Conservation (phyloP, 2,797 vertebrate species). For the Pteropus rufus region DNA sequence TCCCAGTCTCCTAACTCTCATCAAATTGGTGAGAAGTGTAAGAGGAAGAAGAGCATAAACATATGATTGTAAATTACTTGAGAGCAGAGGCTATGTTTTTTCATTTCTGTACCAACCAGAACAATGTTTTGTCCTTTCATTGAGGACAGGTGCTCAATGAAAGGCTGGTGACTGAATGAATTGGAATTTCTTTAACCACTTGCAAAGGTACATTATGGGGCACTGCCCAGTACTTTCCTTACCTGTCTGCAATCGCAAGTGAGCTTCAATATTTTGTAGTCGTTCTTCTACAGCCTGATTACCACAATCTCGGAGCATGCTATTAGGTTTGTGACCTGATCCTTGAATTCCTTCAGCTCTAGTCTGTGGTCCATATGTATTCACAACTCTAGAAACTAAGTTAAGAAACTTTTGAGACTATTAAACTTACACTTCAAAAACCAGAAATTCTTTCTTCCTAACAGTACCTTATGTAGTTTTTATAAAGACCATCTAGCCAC, state of each 20-base stretch:
- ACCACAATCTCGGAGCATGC: conserved; percentile 86
- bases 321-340: conserved; percentile 81
- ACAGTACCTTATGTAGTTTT: conserved; percentile 21
- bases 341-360: conserved; percentile 84
- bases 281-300: conserved; percentile 94
- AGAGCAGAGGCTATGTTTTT: background rate
- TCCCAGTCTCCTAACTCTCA: background rate
- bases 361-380: conserved; percentile 96
- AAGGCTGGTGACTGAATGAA: background rate
- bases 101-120: background rate
- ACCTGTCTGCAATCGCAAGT: conserved; percentile 93
- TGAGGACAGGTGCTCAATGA: background rate
- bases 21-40: background rate
- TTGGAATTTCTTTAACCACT: background rate
- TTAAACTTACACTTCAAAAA: conserved; percentile 47
- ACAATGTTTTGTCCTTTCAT: background rate
- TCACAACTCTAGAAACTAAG: conserved; percentile 95
- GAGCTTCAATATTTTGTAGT: conserved; percentile 94
- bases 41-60: background rate
- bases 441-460: background rate
- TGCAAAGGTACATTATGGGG: background rate
- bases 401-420: conserved; percentile 56
- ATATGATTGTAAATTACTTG: background rate
- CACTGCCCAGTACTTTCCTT: background rate
- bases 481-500: background rate